A percentile compares a stretch with the other conserved stretches of the same genome.
phyloP scores from a whole-genome alignment of 2,888 invertebrate species.

The Electrophaes corylata region DNA sequence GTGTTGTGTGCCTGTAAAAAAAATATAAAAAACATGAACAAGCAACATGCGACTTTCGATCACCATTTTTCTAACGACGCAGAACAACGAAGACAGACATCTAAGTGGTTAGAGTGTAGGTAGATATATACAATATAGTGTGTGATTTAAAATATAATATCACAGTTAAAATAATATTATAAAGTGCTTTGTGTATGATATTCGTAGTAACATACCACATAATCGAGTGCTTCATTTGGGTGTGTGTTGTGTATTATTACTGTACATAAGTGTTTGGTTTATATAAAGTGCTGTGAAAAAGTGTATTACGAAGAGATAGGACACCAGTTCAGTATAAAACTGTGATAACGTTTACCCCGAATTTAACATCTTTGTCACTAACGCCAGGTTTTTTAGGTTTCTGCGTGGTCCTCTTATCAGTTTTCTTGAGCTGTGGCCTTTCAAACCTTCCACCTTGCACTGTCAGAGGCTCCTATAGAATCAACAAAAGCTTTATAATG shows the following conservation, averaged over 20 bases:
- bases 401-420: constrained; percentile 68
- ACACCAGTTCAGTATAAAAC: constrained; percentile 50
- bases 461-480: constrained; percentile 74
- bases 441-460: constrained; percentile 79
- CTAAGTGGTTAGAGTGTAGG: constrained; percentile 30
- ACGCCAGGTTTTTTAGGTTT: constrained; percentile 66
- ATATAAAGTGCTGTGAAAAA: constrained; percentile 39
- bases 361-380: constrained; percentile 40
- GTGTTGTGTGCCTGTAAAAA: constrained; percentile 30
- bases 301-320: constrained; percentile 42
- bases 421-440: constrained; percentile 79
- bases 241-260: constrained; percentile 23
- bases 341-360: constrained; percentile 75
- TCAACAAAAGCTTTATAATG: constrained; percentile 63
- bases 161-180: neutral
- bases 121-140: neutral
- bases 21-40: constrained; percentile 52
- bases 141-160: neutral
- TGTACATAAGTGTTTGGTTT: constrained; percentile 18
- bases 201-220: constrained; percentile 7
- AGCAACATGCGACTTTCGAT: constrained; percentile 70
- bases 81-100: constrained; percentile 31
- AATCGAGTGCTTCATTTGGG: constrained; percentile 1
- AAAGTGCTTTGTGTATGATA: constrained; percentile 18
- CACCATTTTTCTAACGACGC: constrained; percentile 48